Base-by-base conservation (phyloP, 2,888 invertebrate species). In the Cataglyphis rosenhaueri region DNA sequence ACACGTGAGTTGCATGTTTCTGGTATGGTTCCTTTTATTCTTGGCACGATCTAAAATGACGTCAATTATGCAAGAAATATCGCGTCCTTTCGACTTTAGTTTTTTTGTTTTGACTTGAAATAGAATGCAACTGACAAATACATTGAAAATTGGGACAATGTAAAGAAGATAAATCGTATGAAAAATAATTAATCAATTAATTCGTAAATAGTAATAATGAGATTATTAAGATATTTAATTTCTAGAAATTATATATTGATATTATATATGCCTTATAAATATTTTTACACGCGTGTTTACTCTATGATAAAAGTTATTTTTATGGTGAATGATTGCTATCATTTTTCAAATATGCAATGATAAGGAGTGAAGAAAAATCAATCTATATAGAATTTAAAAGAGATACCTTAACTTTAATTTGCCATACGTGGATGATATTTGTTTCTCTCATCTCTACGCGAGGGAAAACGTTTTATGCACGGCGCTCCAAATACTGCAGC, bases 401-500 rank as follows among this genome's bases (percentile, higher is more conserved):
- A 57, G 15, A 32, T 32, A 44, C 32, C 12, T 57, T 29, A 29
- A 29, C 8, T 52, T 52, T 64, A 83, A 64, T 66, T 61, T 25
- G 32, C 9, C 44, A 9, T 52, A 71, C 5, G 41, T 48, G 25
- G 21, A n/a, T 29, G 32, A 66, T 74, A 64, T 83, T 65, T 25
- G 32, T 64, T 70, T 66, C 76, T 81, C 84, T 82, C 84, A 66
- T 86, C 82, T 85, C 83, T 68, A 48, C 59, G 70, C 59, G 73
- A 62, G 75, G 52, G 66, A 48, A 71, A 76, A 71, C 84, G 84
- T 79, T 90, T 90, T 90, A 90, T 90, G 87, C 90, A 85, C 84
- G 79, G 83, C 85, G 87, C 85, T 90, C 87, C 88, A 92, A 92
- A 91, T 91, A 89, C 87, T 93, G 92, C 92, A 94, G 94, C 94